phyloP scores from a whole-genome alignment of 2,797 vertebrate species.

The Choloepus didactylus region DNA sequence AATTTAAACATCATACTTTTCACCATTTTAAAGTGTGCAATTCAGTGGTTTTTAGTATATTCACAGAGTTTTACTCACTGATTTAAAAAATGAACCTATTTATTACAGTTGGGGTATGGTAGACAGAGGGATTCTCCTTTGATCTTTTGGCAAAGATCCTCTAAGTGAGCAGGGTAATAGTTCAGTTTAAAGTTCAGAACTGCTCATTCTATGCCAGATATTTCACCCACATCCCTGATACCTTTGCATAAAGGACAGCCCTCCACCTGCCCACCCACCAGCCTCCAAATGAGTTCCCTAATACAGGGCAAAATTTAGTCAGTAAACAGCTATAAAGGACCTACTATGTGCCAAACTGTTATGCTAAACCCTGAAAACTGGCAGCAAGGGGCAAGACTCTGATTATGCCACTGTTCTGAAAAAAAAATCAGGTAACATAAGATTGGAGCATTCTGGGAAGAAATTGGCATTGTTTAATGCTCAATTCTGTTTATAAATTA shows the following conservation, averaged over 20 bases:
- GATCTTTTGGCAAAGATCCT: constrained; percentile 45
- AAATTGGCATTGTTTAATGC: background rate
- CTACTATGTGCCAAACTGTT: background rate
- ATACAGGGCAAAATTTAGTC: background rate
- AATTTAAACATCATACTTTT: background rate
- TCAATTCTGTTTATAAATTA: constrained; percentile 15
- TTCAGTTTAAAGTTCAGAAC: background rate
- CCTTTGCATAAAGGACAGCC: background rate
- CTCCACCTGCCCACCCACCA: background rate
- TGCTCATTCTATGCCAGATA: background rate
- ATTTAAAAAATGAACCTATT: constrained; percentile 49
- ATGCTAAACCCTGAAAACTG: background rate
- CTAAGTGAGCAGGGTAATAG: background rate
- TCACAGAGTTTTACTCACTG: background rate
- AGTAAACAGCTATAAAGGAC: background rate
- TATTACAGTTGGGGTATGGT: background rate
- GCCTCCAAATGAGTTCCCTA: background rate
- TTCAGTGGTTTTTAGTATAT: background rate
- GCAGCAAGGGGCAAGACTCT: background rate
- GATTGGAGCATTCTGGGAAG: background rate
- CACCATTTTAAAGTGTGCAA: background rate
- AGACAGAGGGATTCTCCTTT: background rate
- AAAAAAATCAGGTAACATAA: background rate
- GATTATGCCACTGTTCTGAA: background rate
- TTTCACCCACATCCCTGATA: background rate